Evolutionary conservation across 2,113 vertebrate species (phyloP), one percentile per base, ranked within the genome.

Genomic region (Podocnemis expansa): DNA sequence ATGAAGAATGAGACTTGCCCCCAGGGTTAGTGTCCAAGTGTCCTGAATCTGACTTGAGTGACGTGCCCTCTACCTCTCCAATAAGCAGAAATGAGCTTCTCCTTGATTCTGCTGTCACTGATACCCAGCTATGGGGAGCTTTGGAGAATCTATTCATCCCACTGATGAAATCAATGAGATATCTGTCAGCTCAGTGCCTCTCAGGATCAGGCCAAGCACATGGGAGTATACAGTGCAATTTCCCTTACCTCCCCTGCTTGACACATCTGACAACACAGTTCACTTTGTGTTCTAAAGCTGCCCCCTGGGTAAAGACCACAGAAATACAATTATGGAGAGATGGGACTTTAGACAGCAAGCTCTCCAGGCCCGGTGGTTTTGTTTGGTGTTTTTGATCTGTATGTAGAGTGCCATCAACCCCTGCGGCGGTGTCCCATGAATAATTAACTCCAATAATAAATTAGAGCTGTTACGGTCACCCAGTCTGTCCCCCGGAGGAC

Each of bases 231-330:
- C 54, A 82, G 25, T 54, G 29, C 13, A 73, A 12, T 17, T 29
- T 70, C 10, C 29, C 31, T 52, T n/a, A 7, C 12, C 63, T 16
- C 2, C 31, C 34, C 47, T 43, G 27, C 78, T 70, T 38, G 63
- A 19, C 8, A 4, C 1, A 2, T 56, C 24, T 73, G 24, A 2
- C 41, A 45, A 16, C 0, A 0, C 81, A 0, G 0, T 0, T 0
- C 41, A 13, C n/a, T 75, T n/a, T 12, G 4, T 52, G 41, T 38
- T 6, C 41, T 81, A 27, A 21, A 10, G 45, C 67, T 89, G 49
- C 49, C 79, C 31, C 41, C 1, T n/a, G 1, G 0, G 5, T 0
- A 0, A 12, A 25, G 29, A 12, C 52, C 8, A 1, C 0, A 1
- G 52, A 4, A 25, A 51, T 49, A 55, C 88, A 75, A 27, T 45